Evolutionary conservation across 2,888 invertebrate genomes (phyloP), one percentile per base, ranked within the genome.

Genomic region (Ophion costatus): DNA sequence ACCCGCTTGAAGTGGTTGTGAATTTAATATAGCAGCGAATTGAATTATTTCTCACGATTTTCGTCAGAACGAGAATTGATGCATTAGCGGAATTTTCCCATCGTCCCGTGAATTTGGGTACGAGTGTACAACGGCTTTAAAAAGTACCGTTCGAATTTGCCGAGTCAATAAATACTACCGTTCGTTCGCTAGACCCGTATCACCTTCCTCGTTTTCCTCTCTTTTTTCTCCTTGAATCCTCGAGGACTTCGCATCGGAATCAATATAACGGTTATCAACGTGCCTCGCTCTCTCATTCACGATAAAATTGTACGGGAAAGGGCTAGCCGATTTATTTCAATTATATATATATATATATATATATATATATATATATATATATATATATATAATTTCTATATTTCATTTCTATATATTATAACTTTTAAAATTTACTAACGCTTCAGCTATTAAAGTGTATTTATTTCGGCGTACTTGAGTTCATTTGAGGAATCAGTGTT

Each of bases 231-330:
- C 14, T n/a, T 38, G 10, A 24, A 56, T 14, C 42, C 33, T 70
- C 63, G 22, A 75, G 51, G n/a, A 56, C 17, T 45, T 57, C 7
- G 24, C 83, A 57, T 29, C 33, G 57, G 38, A 78, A 61, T 56
- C 71, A 33, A 64, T 56, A 73, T 80, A 85, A 85, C 85, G 76
- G 82, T 76, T 80, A 82, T 85, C 67, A 82, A 71, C 82, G 85
- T 79, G 29, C 24, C 42, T 33, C 80, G 2, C 45, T 45, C 45
- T 59, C 74, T 63, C 82, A 82, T 82, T 84, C 84, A 42, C 42
- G 4, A 85, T 71, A 56, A 79, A 76, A 63, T 29, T 24, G 77
- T 57, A 42, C 69, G 59, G 42, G 22, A 82, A 67, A 57, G 20
- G 45, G 45, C 6, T 42, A 42, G 9, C 42, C 42, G 42, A 42